Conservation (phyloP, 2,888 invertebrate genomes). For the Drosophila melanosoma region DNA sequence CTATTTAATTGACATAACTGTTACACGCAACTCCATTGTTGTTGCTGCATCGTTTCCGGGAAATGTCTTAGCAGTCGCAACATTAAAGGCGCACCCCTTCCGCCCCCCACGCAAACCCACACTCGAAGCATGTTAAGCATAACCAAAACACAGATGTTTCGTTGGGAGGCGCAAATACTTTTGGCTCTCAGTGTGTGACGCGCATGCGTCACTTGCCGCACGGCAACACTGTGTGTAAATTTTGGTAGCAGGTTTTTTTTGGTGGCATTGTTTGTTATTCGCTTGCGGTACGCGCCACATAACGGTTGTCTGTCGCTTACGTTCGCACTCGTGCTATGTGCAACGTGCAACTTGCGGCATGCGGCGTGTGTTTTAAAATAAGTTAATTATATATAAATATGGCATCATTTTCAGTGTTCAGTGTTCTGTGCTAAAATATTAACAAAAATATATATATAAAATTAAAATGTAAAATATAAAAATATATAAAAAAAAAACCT, state of each 20-base stretch:
- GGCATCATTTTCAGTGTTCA: not conserved
- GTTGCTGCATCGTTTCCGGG: conserved; percentile 46
- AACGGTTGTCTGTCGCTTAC: conserved; percentile 53
- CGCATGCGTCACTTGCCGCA: conserved; percentile 59
- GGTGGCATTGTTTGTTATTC: conserved; percentile 52
- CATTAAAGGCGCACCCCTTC: not conserved
- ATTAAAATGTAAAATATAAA: not conserved
- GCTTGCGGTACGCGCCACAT: conserved; percentile 61
- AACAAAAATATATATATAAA: not conserved
- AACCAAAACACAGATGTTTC: conserved; percentile 82
- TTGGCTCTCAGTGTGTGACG: conserved; percentile 19
- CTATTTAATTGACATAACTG: conserved; percentile 53
- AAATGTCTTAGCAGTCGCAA: conserved; percentile 44
- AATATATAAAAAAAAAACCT: not conserved
- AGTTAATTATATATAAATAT: conserved; percentile 18
- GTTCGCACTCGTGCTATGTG: conserved; percentile 35
- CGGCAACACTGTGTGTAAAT: conserved; percentile 64
- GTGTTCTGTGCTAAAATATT: not conserved
- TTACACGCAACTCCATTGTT: conserved; percentile 44
- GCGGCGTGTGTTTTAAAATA: conserved; percentile 37
- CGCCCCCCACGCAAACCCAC: not conserved
- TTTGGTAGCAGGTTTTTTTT: conserved; percentile 13
- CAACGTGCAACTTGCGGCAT: conserved; percentile 56
- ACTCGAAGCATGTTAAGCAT: conserved; percentile 36
- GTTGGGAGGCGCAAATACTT: conserved; percentile 41